Percentiles rank a stretch among this genome's conserved stretches.
phyloP scores from a whole-genome alignment of 2,113 vertebrate genomes.

The Thryonomys swinderianus region DNA sequence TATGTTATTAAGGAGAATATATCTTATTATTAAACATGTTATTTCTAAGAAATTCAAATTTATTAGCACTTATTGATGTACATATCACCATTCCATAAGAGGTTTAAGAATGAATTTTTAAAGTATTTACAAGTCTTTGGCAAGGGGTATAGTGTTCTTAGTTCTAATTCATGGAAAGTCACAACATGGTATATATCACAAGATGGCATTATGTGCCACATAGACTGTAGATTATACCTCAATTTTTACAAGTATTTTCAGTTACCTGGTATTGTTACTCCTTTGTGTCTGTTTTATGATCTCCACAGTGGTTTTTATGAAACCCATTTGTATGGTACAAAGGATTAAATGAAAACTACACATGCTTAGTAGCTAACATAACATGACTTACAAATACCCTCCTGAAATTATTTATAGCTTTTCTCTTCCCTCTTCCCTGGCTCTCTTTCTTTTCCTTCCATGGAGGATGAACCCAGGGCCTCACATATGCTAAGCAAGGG shows the following conservation, averaged over 20 bases:
- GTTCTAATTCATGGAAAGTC: neutral
- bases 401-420: neutral
- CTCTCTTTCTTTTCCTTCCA: neutral
- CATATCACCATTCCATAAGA: slow-evolving; percentile 5
- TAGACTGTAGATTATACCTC: neutral
- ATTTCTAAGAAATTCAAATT: slow-evolving; percentile 5
- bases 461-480: neutral
- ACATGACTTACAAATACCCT: neutral
- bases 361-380: neutral
- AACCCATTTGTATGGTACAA: neutral
- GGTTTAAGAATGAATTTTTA: slow-evolving; percentile 23
- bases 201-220: neutral
- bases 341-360: neutral
- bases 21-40: neutral
- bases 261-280: neutral
- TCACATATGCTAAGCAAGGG: neutral
- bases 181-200: neutral
- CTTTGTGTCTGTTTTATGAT: slow-evolving; percentile 8
- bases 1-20: neutral
- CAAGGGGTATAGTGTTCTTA: neutral
- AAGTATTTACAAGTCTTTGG: neutral
- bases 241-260: neutral
- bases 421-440: neutral
- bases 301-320: neutral
- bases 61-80: neutral